phyloP scores from a whole-genome alignment of 2,888 invertebrate species.

The Caenorhabditis sp. region DNA sequence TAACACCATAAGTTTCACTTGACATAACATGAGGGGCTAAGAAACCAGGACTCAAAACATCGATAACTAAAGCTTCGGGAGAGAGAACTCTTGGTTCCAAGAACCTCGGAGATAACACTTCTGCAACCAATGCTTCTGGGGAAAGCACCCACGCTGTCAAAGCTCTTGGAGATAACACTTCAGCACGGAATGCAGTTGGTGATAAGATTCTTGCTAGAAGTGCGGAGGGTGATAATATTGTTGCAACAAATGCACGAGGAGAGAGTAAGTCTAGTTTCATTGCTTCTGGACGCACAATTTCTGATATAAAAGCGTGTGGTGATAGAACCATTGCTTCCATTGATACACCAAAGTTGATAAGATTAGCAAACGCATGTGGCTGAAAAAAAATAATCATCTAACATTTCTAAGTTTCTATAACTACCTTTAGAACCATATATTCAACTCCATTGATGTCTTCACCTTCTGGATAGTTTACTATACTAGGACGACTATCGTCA shows the following conservation, averaged over 20 bases:
- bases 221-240: constrained; percentile 64
- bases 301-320: constrained; percentile 59
- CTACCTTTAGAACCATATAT: constrained; percentile 42
- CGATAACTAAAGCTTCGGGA: constrained; percentile 63
- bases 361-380: constrained; percentile 60
- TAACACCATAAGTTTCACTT: constrained; percentile 54
- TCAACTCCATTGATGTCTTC: constrained; percentile 41
- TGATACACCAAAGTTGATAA: constrained; percentile 51
- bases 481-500: constrained; percentile 5
- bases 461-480: constrained; percentile 34
- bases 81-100: constrained; percentile 61
- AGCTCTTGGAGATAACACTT: constrained; percentile 62
- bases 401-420: not conserved
- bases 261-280: constrained; percentile 52
- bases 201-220: constrained; percentile 59
- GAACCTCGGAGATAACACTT: constrained; percentile 57
- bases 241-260: constrained; percentile 66
- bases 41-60: constrained; percentile 63
- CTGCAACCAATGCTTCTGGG: constrained; percentile 61
- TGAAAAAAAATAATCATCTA: constrained; percentile 4
- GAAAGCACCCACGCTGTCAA: constrained; percentile 62
- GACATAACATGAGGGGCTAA: constrained; percentile 58
- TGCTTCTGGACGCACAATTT: constrained; percentile 57
- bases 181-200: constrained; percentile 63
- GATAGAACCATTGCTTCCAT: constrained; percentile 61